Base-by-base conservation (phyloP, 2,888 invertebrate genomes). In the Stegana nigrithorax region DNA sequence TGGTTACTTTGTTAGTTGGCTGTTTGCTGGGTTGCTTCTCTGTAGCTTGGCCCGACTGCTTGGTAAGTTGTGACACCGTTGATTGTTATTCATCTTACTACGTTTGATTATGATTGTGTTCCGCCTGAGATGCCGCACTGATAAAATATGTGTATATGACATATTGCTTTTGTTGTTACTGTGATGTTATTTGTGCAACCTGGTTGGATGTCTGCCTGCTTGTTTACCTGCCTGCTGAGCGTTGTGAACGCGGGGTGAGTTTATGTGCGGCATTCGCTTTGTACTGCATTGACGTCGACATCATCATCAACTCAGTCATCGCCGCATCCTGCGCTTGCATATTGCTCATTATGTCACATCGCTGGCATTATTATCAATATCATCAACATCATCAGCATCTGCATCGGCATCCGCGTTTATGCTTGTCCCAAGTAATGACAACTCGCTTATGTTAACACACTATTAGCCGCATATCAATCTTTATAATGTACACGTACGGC, bases 381-480 rank as follows among this genome's bases (percentile, higher is more conserved):
- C 47, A 12, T 21, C 32, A 39, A 36, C 36, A 50, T 32, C 50
- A 47, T 59, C 27, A 17, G 23, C 36, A 29, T 45, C 47, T 14
- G 6, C 36, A 14, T 21, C 36, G 29, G 14, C 55, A 14, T 21
- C 55, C 7, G 17, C 21, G 19, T 55, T n/a, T n/a, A n/a, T n/a
- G n/a, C 17, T 8, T 21, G 55, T 59, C 47, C 56, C 44, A 62
- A 47, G 72, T 75, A 75, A 75, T 78, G 75, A 72, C 75, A 73
- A 71, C 73, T 76, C 75, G 73, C 78, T 76, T 78, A 74, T 74
- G 75, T 71, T 75, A 71, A 71, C 78, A 79, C 73, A 70, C 77
- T 77, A 79, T 75, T 75, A 75, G 78, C 69, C 68, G 65, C 72
- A 68, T 68, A 75, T 75, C 71, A 71, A 75, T 79, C 75, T 75